A percentile compares a stretch with the other conserved stretches of the same genome.
Conservation (phyloP, 2,888 invertebrate genomes). For the Drosophila siamana region DNA sequence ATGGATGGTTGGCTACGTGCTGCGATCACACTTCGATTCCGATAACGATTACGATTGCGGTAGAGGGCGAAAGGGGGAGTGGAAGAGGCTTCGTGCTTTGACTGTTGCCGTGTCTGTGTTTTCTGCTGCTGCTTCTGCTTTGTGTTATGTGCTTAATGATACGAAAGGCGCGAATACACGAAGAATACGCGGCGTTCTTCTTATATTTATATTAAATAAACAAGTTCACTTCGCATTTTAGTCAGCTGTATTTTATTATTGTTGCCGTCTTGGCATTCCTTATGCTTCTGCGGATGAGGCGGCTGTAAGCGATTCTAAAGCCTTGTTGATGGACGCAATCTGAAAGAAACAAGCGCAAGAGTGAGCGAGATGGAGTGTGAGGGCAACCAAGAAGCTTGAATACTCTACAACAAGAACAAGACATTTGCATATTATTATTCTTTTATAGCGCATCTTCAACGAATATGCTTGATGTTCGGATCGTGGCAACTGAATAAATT, state of each 20-base stretch:
- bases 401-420: conserved; percentile 6
- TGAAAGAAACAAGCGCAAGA: conserved; percentile 46
- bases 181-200: conserved; percentile 32
- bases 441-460: background rate
- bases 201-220: conserved; percentile 73
- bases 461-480: background rate
- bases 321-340: conserved; percentile 61
- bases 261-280: conserved; percentile 24
- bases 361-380: no score
- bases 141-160: conserved; percentile 57
- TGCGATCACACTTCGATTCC: conserved; percentile 7
- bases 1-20: conserved; percentile 20
- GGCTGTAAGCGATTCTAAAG: conserved; percentile 51
- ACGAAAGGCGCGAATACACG: conserved; percentile 23
- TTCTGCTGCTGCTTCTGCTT: conserved; percentile 58
- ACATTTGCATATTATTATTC: background rate
- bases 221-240: conserved; percentile 47
- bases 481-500: conserved; percentile 10
- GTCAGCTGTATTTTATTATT: conserved; percentile 57
- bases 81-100: background rate
- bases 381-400: conserved; percentile 28
- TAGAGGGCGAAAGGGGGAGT: background rate
- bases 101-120: conserved; percentile 6
- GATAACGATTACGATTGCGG: background rate
- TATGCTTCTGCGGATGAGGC: conserved; percentile 4